Percentiles rank a stretch among this genome's conserved stretches.
Evolutionary conservation across 2,113 vertebrate species (phyloP).

Genomic region (Thunnus maccoyii): DNA sequence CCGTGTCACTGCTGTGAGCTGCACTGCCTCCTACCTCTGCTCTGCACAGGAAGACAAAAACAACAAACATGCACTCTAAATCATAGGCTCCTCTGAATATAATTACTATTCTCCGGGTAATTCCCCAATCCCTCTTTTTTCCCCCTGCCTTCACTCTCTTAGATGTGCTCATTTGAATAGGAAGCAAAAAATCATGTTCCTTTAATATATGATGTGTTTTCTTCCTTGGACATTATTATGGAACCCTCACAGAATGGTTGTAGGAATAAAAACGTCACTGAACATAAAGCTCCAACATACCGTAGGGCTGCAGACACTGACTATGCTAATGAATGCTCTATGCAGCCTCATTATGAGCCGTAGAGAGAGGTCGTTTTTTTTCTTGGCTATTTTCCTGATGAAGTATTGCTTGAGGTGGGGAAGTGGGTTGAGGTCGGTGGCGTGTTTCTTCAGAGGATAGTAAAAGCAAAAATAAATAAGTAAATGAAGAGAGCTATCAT

Average conservation of each 20-base stretch:
- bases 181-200: constrained; percentile 62
- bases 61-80: constrained; percentile 72
- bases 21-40: constrained; percentile 54
- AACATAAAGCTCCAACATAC: constrained; percentile 75
- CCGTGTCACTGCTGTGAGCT: constrained; percentile 50
- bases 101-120: constrained; percentile 78
- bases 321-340: constrained; percentile 82
- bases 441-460: constrained; percentile 50
- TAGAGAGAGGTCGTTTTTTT: constrained; percentile 78
- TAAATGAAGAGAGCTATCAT: constrained; percentile 52
- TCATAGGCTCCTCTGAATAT: constrained; percentile 73
- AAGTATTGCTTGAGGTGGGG: constrained; percentile 67
- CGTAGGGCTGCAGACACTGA: constrained; percentile 70
- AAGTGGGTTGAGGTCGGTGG: constrained; percentile 42
- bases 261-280: constrained; percentile 78
- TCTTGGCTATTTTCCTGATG: constrained; percentile 77
- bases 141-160: constrained; percentile 48
- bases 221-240: constrained; percentile 77
- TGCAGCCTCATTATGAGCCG: constrained; percentile 80
- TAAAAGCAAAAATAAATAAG: constrained; percentile 29
- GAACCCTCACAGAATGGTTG: constrained; percentile 69
- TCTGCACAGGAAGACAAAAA: constrained; percentile 61
- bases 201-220: constrained; percentile 79
- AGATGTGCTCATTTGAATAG: constrained; percentile 80
- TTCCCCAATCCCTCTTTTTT: constrained; percentile 53